These are phyloP conservation scores for Brachirus orientalis DNA, from an alignment of 2,113 vertebrate species.

Conservation along the genomic window DNA sequence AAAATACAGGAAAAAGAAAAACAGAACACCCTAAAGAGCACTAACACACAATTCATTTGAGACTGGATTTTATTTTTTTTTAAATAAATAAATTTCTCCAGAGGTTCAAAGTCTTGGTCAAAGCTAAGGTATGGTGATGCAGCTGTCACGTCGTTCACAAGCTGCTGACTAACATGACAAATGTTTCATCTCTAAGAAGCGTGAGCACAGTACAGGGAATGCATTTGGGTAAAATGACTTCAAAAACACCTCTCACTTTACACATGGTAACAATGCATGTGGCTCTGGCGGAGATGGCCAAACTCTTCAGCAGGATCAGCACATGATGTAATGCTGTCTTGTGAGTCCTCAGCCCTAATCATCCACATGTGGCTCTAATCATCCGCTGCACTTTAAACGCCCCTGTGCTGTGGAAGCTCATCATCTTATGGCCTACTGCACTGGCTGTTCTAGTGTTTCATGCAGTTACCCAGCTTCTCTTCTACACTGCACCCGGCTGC, in stretches of 20 bases:
- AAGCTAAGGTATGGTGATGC: background rate
- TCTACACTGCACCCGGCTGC: too few species aligned
- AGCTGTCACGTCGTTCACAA: conserved; percentile 19
- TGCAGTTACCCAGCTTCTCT: too few species aligned
- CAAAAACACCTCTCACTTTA: background rate
- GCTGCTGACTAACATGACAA: background rate
- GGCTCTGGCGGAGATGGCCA: background rate
- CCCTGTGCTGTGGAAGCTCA: too few species aligned
- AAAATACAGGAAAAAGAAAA: too few species aligned
- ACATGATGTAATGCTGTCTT: too few species aligned
- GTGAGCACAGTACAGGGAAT: background rate
- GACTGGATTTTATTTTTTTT: conserved; percentile 5
- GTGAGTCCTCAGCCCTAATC: too few species aligned
- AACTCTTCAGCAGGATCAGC: background rate
- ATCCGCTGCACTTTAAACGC: too few species aligned
- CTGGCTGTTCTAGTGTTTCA: too few species aligned
- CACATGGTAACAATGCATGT: background rate
- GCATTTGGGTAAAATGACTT: background rate
- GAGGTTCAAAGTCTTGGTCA: background rate
- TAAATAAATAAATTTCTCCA: conserved; percentile 11
- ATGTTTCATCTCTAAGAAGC: background rate
- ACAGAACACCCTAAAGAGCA: conserved; percentile 3
- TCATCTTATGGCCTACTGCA: too few species aligned
- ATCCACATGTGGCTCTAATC: too few species aligned
- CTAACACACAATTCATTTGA: background rate